A percentile compares a stretch with the other conserved stretches of the same genome.
Evolutionary conservation across 2,888 invertebrate genomes (phyloP).

Genomic region (Ctena decussata): DNA sequence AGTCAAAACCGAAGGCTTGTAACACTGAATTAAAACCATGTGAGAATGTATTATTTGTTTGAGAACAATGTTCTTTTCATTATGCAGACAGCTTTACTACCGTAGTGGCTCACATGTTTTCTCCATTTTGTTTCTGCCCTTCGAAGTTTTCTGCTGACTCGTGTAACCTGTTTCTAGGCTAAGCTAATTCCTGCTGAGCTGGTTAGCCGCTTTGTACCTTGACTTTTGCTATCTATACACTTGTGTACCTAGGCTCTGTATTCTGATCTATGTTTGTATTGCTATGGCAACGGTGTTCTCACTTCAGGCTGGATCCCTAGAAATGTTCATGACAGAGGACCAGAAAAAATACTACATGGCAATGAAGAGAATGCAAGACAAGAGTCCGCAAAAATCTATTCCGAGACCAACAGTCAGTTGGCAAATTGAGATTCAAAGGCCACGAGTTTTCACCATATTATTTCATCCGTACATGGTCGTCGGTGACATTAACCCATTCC

Average conservation of each 20-base stretch:
- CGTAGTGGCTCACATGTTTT: no score
- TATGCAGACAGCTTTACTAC: no score
- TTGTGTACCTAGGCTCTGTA: neutral
- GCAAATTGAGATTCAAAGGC: no score
- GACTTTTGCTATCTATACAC: neutral
- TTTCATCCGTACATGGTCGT: no score
- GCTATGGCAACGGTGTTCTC: neutral
- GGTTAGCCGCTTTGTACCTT: neutral
- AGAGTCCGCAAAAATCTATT: constrained; percentile 99
- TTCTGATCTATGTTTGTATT: neutral
- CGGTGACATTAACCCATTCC: no score
- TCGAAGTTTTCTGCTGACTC: neutral
- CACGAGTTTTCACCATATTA: neutral
- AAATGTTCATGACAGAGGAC: constrained; percentile 99
- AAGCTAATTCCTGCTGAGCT: neutral
- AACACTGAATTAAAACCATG: no score
- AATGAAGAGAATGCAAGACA: constrained; percentile 99
- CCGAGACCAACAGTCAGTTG: constrained; percentile 96
- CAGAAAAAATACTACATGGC: constrained; percentile 99
- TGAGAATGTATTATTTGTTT: no score
- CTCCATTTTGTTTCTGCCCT: no score
- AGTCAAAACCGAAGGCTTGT: no score
- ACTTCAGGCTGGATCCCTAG: constrained; percentile 92
- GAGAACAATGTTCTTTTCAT: no score
- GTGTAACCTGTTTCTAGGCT: neutral